Evolutionary conservation across 2,113 vertebrate species (phyloP).

Genomic region (Mesitornis unicolor): DNA sequence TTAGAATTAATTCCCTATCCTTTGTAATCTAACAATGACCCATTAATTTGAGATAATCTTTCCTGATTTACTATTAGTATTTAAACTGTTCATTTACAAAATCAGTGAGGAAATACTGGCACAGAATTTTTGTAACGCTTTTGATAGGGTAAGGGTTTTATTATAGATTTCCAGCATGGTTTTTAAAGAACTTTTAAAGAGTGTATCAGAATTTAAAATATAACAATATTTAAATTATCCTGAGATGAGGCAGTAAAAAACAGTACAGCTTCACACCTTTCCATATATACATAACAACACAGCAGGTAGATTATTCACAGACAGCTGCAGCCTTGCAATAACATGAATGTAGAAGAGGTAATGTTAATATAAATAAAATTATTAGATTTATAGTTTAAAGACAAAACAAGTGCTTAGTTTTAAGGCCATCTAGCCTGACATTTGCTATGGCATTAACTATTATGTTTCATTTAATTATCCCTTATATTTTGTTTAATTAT

Average conservation of each 20-base stretch:
- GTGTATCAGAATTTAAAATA: neutral
- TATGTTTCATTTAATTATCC: neutral
- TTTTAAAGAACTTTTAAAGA: neutral
- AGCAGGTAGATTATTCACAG: neutral
- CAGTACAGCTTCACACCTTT: neutral
- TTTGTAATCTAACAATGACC: neutral
- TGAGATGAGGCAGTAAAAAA: neutral
- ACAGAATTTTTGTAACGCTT: neutral
- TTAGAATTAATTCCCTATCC: neutral
- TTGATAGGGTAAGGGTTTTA: neutral
- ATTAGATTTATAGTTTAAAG: neutral
- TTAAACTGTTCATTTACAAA: neutral
- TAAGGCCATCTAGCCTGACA: neutral
- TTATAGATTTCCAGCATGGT: neutral
- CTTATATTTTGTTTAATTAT: neutral
- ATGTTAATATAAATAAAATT: neutral
- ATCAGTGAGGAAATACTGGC: neutral
- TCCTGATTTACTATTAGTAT: neutral
- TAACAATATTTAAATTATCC: neutral
- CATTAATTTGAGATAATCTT: neutral
- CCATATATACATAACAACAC: neutral
- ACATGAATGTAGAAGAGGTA: neutral
- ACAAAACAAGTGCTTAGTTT: neutral
- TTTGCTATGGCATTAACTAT: neutral
- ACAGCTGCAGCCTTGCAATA: neutral